Evolutionary conservation across 1,140 invertebrate genomes (phyloP).

Genomic region (Aporrectodea caliginosa): DNA sequence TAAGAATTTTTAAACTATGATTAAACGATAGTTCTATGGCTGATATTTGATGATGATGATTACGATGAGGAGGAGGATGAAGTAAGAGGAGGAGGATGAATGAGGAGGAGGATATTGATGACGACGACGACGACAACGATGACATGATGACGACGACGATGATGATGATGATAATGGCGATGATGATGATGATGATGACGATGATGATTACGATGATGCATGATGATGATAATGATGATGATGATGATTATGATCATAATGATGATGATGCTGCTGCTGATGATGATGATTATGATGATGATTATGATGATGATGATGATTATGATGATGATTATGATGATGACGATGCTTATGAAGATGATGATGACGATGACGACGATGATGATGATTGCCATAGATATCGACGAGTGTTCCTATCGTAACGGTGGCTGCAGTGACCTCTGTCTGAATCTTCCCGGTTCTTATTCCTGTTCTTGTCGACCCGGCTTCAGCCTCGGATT

Average conservation of each 20-base stretch:
- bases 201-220: too few species aligned
- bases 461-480: constrained; percentile 12
- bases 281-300: background rate
- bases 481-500: background rate
- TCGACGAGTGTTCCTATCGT: constrained; percentile 3
- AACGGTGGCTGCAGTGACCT: constrained; percentile 7
- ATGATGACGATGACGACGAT: background rate
- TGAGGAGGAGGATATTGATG: too few species aligned
- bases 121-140: too few species aligned
- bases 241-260: background rate
- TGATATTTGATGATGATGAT: too few species aligned
- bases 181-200: too few species aligned
- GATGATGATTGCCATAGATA: background rate
- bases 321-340: background rate
- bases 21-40: too few species aligned
- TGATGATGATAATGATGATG: background rate
- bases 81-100: too few species aligned
- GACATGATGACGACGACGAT: too few species aligned
- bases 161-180: too few species aligned
- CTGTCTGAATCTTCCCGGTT: constrained; percentile 8
- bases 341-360: background rate
- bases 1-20: too few species aligned
- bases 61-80: too few species aligned
- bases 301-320: background rate
- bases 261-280: background rate